Conservation (phyloP, 2,113 vertebrate genomes). For the Emydocephalus ijimae region DNA sequence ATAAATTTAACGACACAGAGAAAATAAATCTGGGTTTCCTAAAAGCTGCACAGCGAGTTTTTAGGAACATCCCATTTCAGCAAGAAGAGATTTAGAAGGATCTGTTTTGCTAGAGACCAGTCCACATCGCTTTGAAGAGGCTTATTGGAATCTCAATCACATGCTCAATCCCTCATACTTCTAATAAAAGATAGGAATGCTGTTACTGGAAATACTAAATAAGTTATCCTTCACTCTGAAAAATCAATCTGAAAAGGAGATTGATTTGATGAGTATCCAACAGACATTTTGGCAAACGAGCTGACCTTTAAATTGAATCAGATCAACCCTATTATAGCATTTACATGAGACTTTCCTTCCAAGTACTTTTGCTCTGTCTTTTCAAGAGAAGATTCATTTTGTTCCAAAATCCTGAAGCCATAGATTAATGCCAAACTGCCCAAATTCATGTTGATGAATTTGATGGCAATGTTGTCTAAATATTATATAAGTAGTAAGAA, state of each 20-base stretch:
- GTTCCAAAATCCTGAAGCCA: not conserved
- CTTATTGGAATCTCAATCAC: not conserved
- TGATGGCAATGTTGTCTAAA: not conserved
- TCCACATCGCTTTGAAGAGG: not conserved
- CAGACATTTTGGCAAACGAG: not conserved
- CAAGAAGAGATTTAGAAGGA: not conserved
- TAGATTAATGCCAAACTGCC: not conserved
- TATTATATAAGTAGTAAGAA: not conserved
- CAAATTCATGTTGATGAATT: not conserved
- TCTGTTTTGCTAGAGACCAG: not conserved
- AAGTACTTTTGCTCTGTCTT: not conserved
- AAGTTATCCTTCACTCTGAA: not conserved
- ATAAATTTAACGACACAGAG: not conserved
- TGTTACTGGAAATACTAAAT: not conserved
- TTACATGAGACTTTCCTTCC: not conserved
- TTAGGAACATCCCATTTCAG: not conserved
- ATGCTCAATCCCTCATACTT: not conserved
- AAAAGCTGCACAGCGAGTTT: not conserved
- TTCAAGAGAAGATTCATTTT: not conserved
- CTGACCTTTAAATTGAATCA: not conserved
- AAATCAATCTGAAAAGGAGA: not conserved
- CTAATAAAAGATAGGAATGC: not conserved
- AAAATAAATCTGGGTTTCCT: not conserved
- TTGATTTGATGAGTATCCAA: not conserved
- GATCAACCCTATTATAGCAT: not conserved